Evolutionary conservation across 2,888 invertebrate genomes (phyloP), one percentile per base, ranked within the genome.

Genomic region (Pyrocoelia pectoralis): DNA sequence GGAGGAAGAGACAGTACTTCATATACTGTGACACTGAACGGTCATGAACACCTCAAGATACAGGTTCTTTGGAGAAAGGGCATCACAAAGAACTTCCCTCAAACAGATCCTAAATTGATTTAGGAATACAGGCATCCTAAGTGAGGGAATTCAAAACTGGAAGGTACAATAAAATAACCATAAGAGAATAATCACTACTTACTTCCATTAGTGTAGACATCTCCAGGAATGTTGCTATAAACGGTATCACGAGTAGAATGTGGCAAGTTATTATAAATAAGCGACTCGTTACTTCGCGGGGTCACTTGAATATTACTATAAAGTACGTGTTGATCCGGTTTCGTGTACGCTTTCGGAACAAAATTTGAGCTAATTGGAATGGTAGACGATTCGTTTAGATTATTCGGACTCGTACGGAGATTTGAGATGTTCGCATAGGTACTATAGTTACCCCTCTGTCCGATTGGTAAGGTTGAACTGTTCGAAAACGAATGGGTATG

Each of bases 191-290:
- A n/a, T n/a, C n/a, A 29, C n/a, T 9, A 41, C 55, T 48, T 51
- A 61, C 61, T 55, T 13, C 63, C 80, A 68, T 79, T 80, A 1
- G 77, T 73, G 65, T 78, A 80, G 2, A 71, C 67, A 41, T 68
- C 71, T 28, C 66, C 68, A 15, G 56, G 69, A 18, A 88, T 76
- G 75, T 89, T 89, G 66, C 87, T 87, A 73, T 90, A 90, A 29
- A 88, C 74, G 40, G 72, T 76, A 12, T 79, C 73, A 76, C 82
- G 56, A 12, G 80, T 75, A 49, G 83, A 82, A 79, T 85, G 84
- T 28, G 83, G 80, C 66, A 85, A 81, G 68, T 86, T 86, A 63
- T 84, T 84, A 69, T 85, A 86, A 61, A 85, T 82, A 66, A 84
- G 77, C 19, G 84, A 83, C 56, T 84, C 83, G 17, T 75, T 77